These are phyloP conservation scores for Taurulus bubalis DNA, from an alignment of 2,113 vertebrate species.

Conservation along the genomic window DNA sequence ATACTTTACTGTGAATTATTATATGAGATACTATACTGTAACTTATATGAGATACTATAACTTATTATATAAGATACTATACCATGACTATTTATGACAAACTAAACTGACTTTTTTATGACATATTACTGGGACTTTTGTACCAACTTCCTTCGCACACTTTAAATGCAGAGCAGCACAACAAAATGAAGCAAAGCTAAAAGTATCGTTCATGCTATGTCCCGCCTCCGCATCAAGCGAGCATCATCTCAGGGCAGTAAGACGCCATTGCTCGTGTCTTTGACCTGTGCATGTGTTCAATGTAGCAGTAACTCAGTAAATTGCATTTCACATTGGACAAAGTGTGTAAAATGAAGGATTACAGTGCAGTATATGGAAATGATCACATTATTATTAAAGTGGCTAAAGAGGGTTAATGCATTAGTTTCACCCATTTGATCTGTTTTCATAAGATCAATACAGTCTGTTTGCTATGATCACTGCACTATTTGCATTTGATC, in stretches of 20 bases:
- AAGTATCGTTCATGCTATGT: background rate
- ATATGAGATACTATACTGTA: too few relatives aligned
- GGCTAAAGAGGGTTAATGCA: background rate
- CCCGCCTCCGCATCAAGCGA: background rate
- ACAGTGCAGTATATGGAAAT: background rate
- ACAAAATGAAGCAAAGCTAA: background rate
- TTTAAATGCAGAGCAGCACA: background rate
- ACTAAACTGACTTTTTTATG: background rate
- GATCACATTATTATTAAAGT: background rate
- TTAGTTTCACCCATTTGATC: background rate
- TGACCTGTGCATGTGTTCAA: background rate
- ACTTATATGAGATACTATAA: too few relatives aligned
- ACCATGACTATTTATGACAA: too few relatives aligned
- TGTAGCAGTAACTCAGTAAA: too few relatives aligned
- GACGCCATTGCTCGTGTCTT: background rate
- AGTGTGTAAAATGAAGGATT: too few relatives aligned
- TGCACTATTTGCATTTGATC: background rate
- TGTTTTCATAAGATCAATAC: background rate
- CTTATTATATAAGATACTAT: too few relatives aligned
- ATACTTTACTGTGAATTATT: too few relatives aligned
- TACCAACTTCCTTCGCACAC: background rate
- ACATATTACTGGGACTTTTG: background rate
- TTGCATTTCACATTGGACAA: too few relatives aligned
- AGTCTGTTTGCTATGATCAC: background rate
- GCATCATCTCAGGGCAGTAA: background rate